These are phyloP conservation scores for Scaptomyza pallida DNA, from an alignment of 1,140 invertebrate genomes.

Conservation along the genomic window DNA sequence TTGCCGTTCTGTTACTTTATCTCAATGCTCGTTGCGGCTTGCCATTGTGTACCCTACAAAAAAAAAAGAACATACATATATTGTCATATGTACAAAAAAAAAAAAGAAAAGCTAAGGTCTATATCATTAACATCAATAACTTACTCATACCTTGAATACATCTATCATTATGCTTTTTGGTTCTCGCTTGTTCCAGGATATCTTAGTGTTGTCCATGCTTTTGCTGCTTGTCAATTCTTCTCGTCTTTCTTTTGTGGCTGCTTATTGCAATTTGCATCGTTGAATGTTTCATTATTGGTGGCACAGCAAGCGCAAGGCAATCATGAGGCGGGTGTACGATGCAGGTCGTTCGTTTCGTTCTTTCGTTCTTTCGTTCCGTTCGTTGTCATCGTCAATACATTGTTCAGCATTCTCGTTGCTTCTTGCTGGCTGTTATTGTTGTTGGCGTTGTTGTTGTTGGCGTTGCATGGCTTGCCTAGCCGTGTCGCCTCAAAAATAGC, in stretches of 20 bases:
- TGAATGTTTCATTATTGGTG: slow-evolving; percentile 42
- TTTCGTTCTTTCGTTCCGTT: no score
- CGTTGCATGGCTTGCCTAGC: slow-evolving; percentile 12
- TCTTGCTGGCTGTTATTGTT: not conserved
- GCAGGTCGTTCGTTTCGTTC: not conserved
- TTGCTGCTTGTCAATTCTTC: not conserved
- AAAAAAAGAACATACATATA: no score
- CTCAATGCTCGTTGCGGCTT: no score
- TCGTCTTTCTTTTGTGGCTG: slow-evolving; percentile 30
- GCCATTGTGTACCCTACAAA: no score
- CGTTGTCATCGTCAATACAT: slow-evolving; percentile 33
- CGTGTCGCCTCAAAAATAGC: slow-evolving; percentile 43
- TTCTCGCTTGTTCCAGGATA: not conserved
- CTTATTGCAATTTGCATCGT: slow-evolving; percentile 51
- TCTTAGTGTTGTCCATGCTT: not conserved
- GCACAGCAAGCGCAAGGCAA: slow-evolving; percentile 11
- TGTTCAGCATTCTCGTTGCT: slow-evolving; percentile 22
- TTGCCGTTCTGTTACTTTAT: no score
- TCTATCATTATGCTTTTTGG: no score
- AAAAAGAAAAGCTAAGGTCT: no score
- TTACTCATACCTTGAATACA: no score
- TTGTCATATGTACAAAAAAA: no score
- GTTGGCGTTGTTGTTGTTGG: slow-evolving; percentile 17
- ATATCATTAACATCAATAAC: no score
- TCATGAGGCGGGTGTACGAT: not conserved